phyloP scores from a whole-genome alignment of 2,888 invertebrate genomes.

The Eupeodes latifasciatus region DNA sequence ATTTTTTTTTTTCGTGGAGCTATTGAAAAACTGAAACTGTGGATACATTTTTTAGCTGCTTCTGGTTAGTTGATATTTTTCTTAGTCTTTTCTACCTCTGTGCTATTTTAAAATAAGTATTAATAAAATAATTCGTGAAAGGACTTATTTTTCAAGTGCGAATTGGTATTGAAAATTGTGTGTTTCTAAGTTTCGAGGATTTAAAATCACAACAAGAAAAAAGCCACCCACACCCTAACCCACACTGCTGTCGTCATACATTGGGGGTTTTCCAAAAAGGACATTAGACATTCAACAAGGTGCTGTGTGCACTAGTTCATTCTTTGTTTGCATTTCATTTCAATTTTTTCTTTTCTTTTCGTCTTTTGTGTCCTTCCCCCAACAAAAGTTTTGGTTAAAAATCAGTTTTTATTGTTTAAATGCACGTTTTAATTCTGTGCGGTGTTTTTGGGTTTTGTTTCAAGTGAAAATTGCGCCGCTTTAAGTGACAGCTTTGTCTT shows the following conservation, averaged over 20 bases:
- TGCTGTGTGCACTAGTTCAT: constrained; percentile 74
- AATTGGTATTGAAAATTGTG: not conserved
- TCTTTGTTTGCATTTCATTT: constrained; percentile 30
- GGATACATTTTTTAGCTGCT: constrained; percentile 66
- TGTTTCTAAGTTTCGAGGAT: constrained; percentile 31
- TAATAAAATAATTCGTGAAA: not conserved
- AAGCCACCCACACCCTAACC: constrained; percentile 59
- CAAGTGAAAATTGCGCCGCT: constrained; percentile 14
- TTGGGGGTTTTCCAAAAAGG: constrained; percentile 48
- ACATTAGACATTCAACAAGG: constrained; percentile 79
- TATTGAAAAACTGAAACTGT: constrained; percentile 49
- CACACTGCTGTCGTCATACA: constrained; percentile 67
- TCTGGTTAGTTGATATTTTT: constrained; percentile 44
- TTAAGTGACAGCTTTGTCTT: constrained; percentile 38
- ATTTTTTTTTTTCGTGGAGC: constrained; percentile 51
- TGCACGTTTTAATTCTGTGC: constrained; percentile 15
- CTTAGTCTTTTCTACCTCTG: not conserved
- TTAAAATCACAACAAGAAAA: constrained; percentile 48
- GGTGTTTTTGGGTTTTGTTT: constrained; percentile 3
- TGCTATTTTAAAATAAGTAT: not conserved
- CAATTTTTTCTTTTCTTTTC: too few species aligned
- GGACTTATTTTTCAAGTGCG: not conserved
- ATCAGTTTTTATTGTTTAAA: constrained; percentile 23
- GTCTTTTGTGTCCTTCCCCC: not conserved
- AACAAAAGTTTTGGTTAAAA: constrained; percentile 31